These are phyloP conservation scores for Xenopus petersii DNA, from an alignment of 2,797 vertebrate genomes.

Conservation along the genomic window DNA sequence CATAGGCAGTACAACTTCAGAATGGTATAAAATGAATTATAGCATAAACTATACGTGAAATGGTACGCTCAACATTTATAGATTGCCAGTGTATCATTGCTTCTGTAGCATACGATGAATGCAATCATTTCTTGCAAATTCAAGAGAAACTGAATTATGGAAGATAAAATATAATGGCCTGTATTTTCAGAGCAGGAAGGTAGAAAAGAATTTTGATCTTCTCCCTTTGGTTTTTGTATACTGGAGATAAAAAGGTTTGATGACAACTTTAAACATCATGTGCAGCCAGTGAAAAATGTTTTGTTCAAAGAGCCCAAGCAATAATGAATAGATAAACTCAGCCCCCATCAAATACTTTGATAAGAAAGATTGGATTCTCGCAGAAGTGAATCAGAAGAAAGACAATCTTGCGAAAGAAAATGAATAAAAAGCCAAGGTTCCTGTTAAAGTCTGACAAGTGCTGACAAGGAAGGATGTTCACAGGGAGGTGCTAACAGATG, in stretches of 20 bases:
- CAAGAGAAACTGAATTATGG: background rate
- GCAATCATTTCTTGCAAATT: background rate
- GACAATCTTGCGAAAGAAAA: conserved; percentile 54
- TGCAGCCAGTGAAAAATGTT: conserved; percentile 52
- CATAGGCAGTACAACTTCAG: conserved; percentile 1
- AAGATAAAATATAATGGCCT: conserved; percentile 18
- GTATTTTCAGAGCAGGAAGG: conserved; percentile 45
- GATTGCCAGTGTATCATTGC: background rate
- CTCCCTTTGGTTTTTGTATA: conserved; percentile 44
- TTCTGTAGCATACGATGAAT: background rate
- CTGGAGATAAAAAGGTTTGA: conserved; percentile 54
- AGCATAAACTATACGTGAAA: conserved; percentile 5
- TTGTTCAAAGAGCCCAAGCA: conserved; percentile 54
- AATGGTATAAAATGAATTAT: conserved; percentile 57
- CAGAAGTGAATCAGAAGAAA: conserved; percentile 56
- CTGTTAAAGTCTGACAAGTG: conserved; percentile 57
- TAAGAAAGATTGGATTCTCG: conserved; percentile 59
- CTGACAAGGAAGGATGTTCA: conserved; percentile 46
- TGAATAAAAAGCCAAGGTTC: conserved; percentile 54
- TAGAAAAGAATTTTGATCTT: conserved; percentile 29
- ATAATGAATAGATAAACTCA: conserved; percentile 60
- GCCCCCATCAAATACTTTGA: conserved; percentile 55
- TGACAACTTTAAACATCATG: conserved; percentile 61
- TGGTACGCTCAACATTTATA: background rate
- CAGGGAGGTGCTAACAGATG: conserved; percentile 59